A percentile compares a stretch with the other conserved stretches of the same genome.
Conservation (phyloP, 2,888 invertebrate species). For the Sphaerophoria rueppellii region DNA sequence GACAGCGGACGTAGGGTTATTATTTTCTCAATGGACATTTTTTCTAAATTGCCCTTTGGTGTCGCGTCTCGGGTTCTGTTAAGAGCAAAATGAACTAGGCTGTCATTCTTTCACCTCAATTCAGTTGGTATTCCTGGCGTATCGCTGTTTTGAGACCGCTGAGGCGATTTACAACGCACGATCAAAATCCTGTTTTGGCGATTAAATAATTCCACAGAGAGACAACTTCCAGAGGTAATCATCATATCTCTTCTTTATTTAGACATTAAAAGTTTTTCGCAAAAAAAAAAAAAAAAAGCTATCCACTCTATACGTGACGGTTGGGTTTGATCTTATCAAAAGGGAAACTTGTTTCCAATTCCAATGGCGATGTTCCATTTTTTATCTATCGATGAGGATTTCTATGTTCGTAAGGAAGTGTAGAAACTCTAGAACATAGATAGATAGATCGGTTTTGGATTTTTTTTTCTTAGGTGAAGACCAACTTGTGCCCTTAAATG, state of each 20-base stretch:
- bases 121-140: slow-evolving; percentile 22
- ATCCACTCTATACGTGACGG: background rate
- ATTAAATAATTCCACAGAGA: slow-evolving; percentile 44
- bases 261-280: slow-evolving; percentile 41
- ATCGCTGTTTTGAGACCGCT: too few relatives aligned
- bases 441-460: background rate
- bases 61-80: slow-evolving; percentile 12
- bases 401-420: slow-evolving; percentile 1
- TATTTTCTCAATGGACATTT: slow-evolving; percentile 36
- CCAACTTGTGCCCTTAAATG: slow-evolving; percentile 8
- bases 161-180: background rate
- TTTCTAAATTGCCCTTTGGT: slow-evolving; percentile 37
- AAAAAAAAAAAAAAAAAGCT: background rate
- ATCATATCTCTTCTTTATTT: slow-evolving; percentile 37
- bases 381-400: too few relatives aligned
- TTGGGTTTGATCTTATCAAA: slow-evolving; percentile 24
- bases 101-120: slow-evolving; percentile 38
- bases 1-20: background rate
- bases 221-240: slow-evolving; percentile 11
- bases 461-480: background rate
- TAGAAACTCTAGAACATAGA: background rate
- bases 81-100: slow-evolving; percentile 21
- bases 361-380: background rate
- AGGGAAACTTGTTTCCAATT: slow-evolving; percentile 18
- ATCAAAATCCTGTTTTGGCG: slow-evolving; percentile 15